phyloP scores from a whole-genome alignment of 2,888 invertebrate species.

The Corythucha ciliata region DNA sequence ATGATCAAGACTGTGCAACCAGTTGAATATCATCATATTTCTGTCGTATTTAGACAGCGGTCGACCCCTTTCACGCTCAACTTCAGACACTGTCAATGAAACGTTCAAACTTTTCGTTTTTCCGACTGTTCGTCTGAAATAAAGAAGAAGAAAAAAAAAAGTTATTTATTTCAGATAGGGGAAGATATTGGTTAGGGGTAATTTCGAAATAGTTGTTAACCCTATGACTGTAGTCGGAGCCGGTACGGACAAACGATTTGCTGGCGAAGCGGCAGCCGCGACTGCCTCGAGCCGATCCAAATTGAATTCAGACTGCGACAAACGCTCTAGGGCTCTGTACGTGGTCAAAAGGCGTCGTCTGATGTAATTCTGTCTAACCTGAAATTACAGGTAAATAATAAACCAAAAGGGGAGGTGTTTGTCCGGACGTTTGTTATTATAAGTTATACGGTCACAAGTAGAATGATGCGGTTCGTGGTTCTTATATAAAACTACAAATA shows the following conservation, averaged over 20 bases:
- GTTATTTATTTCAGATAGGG: constrained; percentile 9
- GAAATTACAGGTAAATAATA: constrained; percentile 29
- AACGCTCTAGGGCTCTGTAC: constrained; percentile 67
- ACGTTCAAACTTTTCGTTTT: constrained; percentile 43
- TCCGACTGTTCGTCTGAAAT: constrained; percentile 9
- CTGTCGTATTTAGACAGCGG: constrained; percentile 80
- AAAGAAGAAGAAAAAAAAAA: neutral
- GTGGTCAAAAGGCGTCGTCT: constrained; percentile 66
- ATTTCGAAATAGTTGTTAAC: constrained; percentile 6
- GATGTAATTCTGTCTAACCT: constrained; percentile 74
- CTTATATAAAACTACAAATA: too few relatives aligned
- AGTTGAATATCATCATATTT: constrained; percentile 94
- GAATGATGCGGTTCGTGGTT: too few relatives aligned
- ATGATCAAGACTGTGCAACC: constrained; percentile 80
- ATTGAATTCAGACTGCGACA: constrained; percentile 78
- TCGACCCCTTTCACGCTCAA: constrained; percentile 71
- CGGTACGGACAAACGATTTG: constrained; percentile 42
- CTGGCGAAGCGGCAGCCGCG: constrained; percentile 42
- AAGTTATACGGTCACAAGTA: too few relatives aligned
- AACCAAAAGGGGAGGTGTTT: too few relatives aligned
- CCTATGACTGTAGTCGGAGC: constrained; percentile 32
- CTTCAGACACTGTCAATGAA: constrained; percentile 64
- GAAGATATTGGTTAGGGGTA: neutral
- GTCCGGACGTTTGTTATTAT: too few relatives aligned
- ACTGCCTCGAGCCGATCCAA: constrained; percentile 61